A percentile compares a stretch with the other conserved stretches of the same genome.
These are phyloP conservation scores for Ramazzottius varieornatus DNA, from an alignment of 2,888 invertebrate genomes.

Conservation along the genomic window DNA sequence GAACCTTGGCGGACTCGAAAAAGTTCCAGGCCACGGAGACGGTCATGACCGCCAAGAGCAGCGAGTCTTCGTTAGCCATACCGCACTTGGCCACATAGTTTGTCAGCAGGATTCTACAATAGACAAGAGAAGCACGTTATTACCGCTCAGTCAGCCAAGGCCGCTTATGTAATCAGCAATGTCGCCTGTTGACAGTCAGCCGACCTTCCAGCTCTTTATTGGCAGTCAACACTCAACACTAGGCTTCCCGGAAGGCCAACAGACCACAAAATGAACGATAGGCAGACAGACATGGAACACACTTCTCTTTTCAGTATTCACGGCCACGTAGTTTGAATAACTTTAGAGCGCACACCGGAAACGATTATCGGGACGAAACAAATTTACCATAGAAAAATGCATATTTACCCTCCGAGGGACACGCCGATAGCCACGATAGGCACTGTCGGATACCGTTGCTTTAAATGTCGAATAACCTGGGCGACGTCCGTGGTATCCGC, in stretches of 20 bases:
- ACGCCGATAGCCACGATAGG: constrained; percentile 17
- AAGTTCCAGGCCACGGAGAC: constrained; percentile 20
- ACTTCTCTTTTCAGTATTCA: neutral
- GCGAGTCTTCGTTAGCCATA: constrained; percentile 14
- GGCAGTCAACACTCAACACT: too few relatives aligned
- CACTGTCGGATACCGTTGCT: constrained; percentile 15
- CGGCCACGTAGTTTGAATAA: too few relatives aligned
- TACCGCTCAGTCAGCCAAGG: too few relatives aligned
- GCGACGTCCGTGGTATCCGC: neutral
- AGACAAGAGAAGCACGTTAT: too few relatives aligned
- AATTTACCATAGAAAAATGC: neutral
- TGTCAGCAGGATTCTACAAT: constrained; percentile 19
- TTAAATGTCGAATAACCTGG: constrained; percentile 16
- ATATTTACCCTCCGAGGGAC: constrained; percentile 17
- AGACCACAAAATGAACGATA: too few relatives aligned
- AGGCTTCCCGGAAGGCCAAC: too few relatives aligned
- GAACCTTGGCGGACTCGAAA: constrained; percentile 15
- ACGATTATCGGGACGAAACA: neutral
- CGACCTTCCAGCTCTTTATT: too few relatives aligned
- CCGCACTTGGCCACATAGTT: constrained; percentile 15
- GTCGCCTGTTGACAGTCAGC: too few relatives aligned
- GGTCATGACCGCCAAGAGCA: constrained; percentile 17
- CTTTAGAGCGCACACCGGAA: neutral
- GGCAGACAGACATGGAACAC: neutral
- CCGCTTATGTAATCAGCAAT: too few relatives aligned